Evolutionary conservation across 2,113 vertebrate genomes (phyloP), one percentile per base, ranked within the genome.

Genomic region (Oncorhynchus kisutch): DNA sequence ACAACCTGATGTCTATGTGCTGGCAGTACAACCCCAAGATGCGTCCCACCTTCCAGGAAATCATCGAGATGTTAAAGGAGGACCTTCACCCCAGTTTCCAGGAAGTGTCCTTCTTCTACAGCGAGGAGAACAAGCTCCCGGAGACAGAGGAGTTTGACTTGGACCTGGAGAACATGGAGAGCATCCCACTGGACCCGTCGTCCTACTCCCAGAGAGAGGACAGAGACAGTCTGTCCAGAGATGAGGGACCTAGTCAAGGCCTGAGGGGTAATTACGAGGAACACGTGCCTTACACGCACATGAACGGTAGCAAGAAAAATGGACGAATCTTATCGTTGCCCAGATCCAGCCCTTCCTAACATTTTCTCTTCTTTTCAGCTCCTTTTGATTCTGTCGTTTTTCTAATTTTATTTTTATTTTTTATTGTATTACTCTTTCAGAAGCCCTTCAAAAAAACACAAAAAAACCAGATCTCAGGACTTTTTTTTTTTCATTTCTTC

Each of bases 21-120:
- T 99, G 97, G 97, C 96, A 99, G 83, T 99, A 99, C 93, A 99
- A 99, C 89, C 96, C 98, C 1, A 98, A 98, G 81, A 97, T 98
- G 96, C 94, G 98, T 8, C 98, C 98, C 2, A 91, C 94, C 88
- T 99, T 99, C 91, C 93, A 95, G 0, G 97, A 99, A 90, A 94
- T 99, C 80, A 98, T 99, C 11, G 96, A 96, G 89, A 95, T 96
- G 94, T 91, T 99, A 82, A 95, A 96, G 89, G 97, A 98, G 1
- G 96, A 98, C 71, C 91, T 99, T 80, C 95, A 97, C 85, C 95
- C 95, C 1, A 95, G 94, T 83, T 99, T 97, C 87, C 96, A 94
- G 0, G 97, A 98, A 77, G 86, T 96, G 20, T 99, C 97, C 2
- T 99, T 99, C 92, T 99, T 98, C 93, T 95, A 97, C 92, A 99